Conservation (phyloP, 2,888 invertebrate species). For the Choristoneura rosaceana region DNA sequence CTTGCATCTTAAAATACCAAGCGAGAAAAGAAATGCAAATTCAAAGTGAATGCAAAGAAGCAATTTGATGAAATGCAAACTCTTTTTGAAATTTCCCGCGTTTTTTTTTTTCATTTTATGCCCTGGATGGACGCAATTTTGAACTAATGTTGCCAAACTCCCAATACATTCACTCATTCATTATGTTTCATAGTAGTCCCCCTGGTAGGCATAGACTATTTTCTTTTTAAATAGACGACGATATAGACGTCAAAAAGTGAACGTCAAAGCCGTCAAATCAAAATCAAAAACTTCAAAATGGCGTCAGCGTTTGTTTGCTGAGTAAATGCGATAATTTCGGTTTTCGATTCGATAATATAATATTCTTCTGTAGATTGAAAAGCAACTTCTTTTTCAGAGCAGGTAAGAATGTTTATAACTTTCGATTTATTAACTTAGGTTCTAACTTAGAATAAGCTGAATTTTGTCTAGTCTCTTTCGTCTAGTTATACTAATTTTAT, state of each 20-base stretch:
- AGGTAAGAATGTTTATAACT: slow-evolving; percentile 11
- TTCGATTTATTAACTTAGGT: not conserved
- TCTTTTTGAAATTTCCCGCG: not conserved
- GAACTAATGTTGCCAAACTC: too few species aligned
- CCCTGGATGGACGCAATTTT: too few species aligned
- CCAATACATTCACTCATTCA: too few species aligned
- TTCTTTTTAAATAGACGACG: too few species aligned
- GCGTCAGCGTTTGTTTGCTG: slow-evolving; percentile 30
- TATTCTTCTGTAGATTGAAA: not conserved
- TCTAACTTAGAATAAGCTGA: not conserved
- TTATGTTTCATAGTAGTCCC: too few species aligned
- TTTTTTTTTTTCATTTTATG: not conserved
- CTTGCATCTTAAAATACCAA: too few species aligned
- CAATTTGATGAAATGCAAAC: too few species aligned
- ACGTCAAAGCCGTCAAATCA: slow-evolving; percentile 8
- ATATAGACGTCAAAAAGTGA: not conserved
- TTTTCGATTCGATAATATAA: not conserved
- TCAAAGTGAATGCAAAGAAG: too few species aligned
- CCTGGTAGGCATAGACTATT: too few species aligned
- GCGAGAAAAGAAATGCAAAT: too few species aligned
- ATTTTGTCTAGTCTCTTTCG: too few species aligned
- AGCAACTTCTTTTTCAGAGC: slow-evolving; percentile 26
- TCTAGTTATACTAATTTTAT: not conserved
- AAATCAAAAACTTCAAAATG: slow-evolving; percentile 32
- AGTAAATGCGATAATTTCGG: slow-evolving; percentile 17